Evolutionary conservation across 2,888 invertebrate species (phyloP), one percentile per base, ranked within the genome.

Genomic region (Arctia plantaginis): DNA sequence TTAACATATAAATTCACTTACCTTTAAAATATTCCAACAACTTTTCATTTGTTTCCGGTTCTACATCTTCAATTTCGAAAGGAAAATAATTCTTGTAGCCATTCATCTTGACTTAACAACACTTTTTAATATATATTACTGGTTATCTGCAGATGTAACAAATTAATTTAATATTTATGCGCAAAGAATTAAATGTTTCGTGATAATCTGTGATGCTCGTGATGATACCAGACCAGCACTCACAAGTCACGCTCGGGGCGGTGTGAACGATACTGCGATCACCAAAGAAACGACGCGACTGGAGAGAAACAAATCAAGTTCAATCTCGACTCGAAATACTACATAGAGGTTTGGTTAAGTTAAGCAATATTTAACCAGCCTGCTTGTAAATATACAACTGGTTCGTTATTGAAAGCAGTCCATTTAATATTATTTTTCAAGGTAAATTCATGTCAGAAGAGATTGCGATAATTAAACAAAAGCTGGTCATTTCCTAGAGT

Each of bases 11-110:
- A 41, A 30, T 62, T 3, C 39, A 79, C 86, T 87, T 93, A 96
- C 97, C 97, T 81, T 95, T 96, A 87, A 97, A 97, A 90, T 96
- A 96, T 78, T 96, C 89, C 89, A 97, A 91, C 30, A 97, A 88
- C 80, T 96, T 95, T 33, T 67, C 39, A 30, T 69, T 78, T 3
- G 78, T 80, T 73, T 78, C 80, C 20, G 79, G 66, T 39, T 76
- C 65, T 2, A 84, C 66, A 55, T 85, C 79, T 33, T 68, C 66
- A 68, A 77, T 71, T 96, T 6, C 95, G 27, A 76, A 82, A 18
- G 82, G 82, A 23, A 77, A 78, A n/a, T n/a, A n/a, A 51, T 92
- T 85, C 76, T 97, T 97, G 23, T 94, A 87, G n/a, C 79, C 71
- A 75, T 86, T 93, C 96, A 92, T 90, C 70, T 64, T 68, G n/a